Evolutionary conservation across 2,797 vertebrate species (phyloP).

Genomic region (Malacoraja senta): DNA sequence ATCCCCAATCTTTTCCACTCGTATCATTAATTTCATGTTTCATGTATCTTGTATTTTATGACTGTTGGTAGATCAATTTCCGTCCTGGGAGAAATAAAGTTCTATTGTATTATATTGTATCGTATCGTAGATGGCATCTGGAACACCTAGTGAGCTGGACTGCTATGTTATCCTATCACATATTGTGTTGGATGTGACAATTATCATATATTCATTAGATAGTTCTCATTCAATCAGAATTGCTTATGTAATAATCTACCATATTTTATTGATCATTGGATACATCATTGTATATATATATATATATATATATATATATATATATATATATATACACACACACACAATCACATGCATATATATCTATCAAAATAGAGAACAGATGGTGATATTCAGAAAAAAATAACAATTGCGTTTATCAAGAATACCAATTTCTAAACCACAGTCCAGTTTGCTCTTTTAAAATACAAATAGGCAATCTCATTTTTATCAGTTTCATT

Average conservation of each 20-base stretch:
- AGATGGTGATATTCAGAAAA: background rate
- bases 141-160: background rate
- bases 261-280: background rate
- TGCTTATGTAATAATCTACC: background rate
- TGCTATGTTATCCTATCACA: background rate
- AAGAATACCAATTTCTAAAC: background rate
- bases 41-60: too few relatives aligned
- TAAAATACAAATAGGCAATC: background rate
- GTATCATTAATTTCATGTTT: too few relatives aligned
- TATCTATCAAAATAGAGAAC: background rate
- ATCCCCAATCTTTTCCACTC: too few relatives aligned
- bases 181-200: background rate
- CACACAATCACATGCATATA: too few relatives aligned
- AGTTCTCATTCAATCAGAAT: background rate
- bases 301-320: too few relatives aligned
- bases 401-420: background rate
- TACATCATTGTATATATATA: too few relatives aligned
- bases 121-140: background rate
- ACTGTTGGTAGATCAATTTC: too few relatives aligned
- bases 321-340: too few relatives aligned
- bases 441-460: background rate
- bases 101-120: too few relatives aligned
- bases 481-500: constrained; percentile 9
- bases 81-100: too few relatives aligned
- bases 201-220: background rate